Conservation (phyloP, 2,797 vertebrate genomes). For the Peromyscus melanophrys region DNA sequence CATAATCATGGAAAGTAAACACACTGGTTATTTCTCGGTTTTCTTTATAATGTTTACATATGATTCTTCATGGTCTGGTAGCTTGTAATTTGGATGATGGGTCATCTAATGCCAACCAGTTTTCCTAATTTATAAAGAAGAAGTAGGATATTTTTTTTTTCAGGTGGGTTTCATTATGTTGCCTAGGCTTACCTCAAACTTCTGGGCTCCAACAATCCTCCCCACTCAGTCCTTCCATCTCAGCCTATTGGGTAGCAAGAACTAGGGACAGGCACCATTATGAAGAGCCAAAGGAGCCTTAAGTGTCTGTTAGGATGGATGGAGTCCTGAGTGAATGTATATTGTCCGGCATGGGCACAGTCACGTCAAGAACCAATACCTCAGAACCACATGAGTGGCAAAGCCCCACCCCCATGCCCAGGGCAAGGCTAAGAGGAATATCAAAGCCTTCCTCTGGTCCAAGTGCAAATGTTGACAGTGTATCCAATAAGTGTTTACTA, state of each 20-base stretch:
- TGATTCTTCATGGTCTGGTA: background rate
- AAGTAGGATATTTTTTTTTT: background rate
- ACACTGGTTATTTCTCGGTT: background rate
- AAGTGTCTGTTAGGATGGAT: background rate
- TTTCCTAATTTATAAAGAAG: background rate
- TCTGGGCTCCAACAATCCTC: background rate
- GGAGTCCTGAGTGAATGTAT: background rate
- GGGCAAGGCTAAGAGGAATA: background rate
- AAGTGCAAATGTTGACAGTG: background rate
- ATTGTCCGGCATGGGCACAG: background rate
- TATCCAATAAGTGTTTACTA: background rate
- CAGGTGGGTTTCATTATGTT: background rate
- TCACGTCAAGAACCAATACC: background rate
- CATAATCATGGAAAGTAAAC: background rate
- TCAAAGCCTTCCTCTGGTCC: background rate
- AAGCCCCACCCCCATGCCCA: background rate
- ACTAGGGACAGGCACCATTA: background rate
- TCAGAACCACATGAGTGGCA: too few relatives aligned
- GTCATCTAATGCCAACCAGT: background rate
- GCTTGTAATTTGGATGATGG: background rate
- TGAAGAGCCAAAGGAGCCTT: too few relatives aligned
- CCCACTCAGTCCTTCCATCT: too few relatives aligned
- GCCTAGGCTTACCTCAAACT: background rate
- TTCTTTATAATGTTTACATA: background rate
- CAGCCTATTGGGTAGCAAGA: background rate